phyloP scores from a whole-genome alignment of 2,888 invertebrate species.

The Ennomos erosarius region DNA sequence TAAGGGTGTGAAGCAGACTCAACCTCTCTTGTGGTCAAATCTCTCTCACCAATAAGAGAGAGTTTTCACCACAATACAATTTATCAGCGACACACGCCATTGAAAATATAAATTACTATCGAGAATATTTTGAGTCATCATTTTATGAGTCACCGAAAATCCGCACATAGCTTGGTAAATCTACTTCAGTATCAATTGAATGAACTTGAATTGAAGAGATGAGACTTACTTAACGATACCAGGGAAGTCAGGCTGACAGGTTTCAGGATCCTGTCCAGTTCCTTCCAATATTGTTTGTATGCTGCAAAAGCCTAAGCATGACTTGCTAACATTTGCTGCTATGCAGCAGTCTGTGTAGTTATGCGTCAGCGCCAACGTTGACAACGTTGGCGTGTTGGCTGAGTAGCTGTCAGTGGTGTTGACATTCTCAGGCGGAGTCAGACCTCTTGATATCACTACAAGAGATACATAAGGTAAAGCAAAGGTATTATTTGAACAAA shows the following conservation, averaged over 20 bases:
- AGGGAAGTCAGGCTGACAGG: constrained; percentile 92
- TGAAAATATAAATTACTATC: no score
- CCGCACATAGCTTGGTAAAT: no score
- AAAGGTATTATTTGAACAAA: no score
- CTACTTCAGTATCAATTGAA: no score
- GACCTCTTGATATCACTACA: constrained; percentile 87
- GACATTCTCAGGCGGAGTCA: constrained; percentile 85
- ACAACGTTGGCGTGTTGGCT: constrained; percentile 68
- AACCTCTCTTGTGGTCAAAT: no score
- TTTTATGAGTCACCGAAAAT: no score
- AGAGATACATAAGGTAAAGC: constrained; percentile 30
- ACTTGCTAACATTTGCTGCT: constrained; percentile 87
- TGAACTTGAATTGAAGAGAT: no score
- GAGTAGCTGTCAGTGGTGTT: constrained; percentile 80
- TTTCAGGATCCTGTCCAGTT: constrained; percentile 92
- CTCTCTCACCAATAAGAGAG: no score
- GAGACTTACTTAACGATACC: constrained; percentile 87
- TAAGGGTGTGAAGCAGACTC: no score
- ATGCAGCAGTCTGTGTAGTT: constrained; percentile 94
- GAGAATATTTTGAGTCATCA: no score
- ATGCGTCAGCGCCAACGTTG: constrained; percentile 83
- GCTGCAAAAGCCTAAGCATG: constrained; percentile 93
- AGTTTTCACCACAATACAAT: no score
- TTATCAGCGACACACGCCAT: no score
- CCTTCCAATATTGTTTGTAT: constrained; percentile 91